A percentile compares a stretch with the other conserved stretches of the same genome.
phyloP scores from a whole-genome alignment of 2,797 vertebrate species.

The Pachyuromys duprasi region DNA sequence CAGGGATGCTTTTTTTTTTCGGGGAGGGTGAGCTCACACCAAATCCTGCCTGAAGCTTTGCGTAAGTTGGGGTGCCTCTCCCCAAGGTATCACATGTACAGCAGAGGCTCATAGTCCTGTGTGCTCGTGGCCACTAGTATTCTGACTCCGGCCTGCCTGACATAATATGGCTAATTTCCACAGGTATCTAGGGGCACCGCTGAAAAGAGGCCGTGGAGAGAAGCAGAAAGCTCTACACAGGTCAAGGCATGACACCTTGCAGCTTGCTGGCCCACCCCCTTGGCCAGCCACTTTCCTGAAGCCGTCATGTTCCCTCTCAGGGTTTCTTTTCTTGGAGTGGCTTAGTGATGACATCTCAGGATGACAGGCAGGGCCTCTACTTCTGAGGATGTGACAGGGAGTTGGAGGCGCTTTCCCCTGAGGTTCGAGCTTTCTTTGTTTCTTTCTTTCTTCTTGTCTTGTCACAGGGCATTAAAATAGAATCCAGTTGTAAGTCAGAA shows the following conservation, averaged over 20 bases:
- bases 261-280: neutral
- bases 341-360: neutral
- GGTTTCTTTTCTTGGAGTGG: neutral
- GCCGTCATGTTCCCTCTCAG: rapidly evolving
- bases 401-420: conserved; percentile 4
- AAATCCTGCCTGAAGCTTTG: neutral
- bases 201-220: neutral
- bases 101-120: neutral
- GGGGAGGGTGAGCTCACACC: neutral
- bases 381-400: neutral
- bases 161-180: neutral
- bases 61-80: neutral
- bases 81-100: rapidly evolving
- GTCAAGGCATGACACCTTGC: neutral
- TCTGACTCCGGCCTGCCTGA: no score
- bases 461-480: conserved; percentile 40
- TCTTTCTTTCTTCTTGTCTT: neutral
- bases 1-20: neutral
- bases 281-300: neutral
- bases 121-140: neutral
- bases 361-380: neutral
- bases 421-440: conserved; percentile 12
- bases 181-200: neutral
- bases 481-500: neutral
- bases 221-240: rapidly evolving